These are phyloP conservation scores for Henricia sp. DNA, from an alignment of 53 echinoderm and acorn worm genomes.

Conservation along the genomic window DNA sequence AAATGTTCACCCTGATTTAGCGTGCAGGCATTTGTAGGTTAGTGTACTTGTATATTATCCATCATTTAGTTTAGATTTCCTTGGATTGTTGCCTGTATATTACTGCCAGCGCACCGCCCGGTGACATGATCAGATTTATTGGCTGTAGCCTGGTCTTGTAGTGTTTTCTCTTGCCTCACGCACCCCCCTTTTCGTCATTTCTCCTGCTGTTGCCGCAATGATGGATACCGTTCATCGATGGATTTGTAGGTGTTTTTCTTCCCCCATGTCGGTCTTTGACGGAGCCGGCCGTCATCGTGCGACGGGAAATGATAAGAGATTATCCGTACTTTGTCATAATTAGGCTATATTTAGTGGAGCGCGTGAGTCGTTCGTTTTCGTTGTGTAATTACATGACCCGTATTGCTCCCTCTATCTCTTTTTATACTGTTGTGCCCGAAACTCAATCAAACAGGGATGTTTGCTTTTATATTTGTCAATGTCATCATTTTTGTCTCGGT, in stretches of 20 bases:
- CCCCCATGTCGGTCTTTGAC: background rate
- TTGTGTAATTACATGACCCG: constrained; percentile 16
- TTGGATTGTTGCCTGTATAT: constrained; percentile 21
- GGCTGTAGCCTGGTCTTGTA: background rate
- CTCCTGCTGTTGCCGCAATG: background rate
- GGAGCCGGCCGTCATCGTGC: constrained; percentile 8
- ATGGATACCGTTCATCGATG: constrained; percentile 20
- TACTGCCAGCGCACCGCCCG: background rate
- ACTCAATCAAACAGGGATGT: constrained; percentile 8
- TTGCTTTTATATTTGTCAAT: constrained; percentile 12
- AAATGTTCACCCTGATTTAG: constrained; percentile 41
- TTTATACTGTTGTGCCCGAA: background rate
- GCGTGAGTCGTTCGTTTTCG: background rate
- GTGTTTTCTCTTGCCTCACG: background rate
- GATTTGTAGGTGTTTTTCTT: constrained; percentile 17
- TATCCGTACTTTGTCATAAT: constrained; percentile 49
- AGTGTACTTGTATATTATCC: constrained; percentile 54
- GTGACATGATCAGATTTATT: constrained; percentile 11
- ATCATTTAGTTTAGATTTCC: constrained; percentile 47
- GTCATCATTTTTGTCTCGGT: too few species aligned
- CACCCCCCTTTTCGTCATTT: background rate
- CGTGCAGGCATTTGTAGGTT: constrained; percentile 48
- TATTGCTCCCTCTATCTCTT: background rate
- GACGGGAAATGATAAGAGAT: constrained; percentile 40
- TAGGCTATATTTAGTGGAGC: constrained; percentile 10